Evolutionary conservation across 2,797 vertebrate genomes (phyloP).

Genomic region (Dermochelys coriacea): DNA sequence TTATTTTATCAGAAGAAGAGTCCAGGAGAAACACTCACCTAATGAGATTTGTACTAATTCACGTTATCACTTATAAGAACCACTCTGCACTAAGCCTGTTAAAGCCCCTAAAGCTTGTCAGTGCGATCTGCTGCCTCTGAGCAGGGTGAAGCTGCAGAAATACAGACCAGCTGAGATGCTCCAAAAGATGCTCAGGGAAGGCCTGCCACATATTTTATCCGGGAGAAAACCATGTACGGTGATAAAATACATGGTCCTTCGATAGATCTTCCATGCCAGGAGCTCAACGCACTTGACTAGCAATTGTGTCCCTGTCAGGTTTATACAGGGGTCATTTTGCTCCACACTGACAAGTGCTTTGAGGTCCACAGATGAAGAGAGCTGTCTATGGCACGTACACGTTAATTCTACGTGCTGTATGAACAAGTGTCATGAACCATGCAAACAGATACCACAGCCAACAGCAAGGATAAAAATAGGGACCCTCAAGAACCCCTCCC

Average conservation of each 20-base stretch:
- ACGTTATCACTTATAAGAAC: constrained; percentile 55
- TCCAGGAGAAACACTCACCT: constrained; percentile 18
- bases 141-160: fast-evolving
- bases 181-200: background rate
- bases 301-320: background rate
- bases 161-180: background rate
- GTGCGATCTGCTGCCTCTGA: background rate
- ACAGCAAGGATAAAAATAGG: background rate
- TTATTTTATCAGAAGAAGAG: background rate
- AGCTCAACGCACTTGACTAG: background rate
- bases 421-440: background rate
- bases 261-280: background rate
- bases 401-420: background rate
- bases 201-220: background rate
- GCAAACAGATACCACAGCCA: background rate
- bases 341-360: background rate
- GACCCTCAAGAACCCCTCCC: too few relatives aligned
- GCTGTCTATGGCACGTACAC: too few relatives aligned
- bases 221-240: background rate
- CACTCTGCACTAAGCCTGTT: background rate
- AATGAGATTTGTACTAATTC: constrained; percentile 69
- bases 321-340: background rate
- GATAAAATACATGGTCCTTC: background rate
- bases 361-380: background rate
- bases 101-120: constrained; percentile 36